Base-by-base conservation (phyloP, 2,888 invertebrate genomes). In the Amphipyra berbera region DNA sequence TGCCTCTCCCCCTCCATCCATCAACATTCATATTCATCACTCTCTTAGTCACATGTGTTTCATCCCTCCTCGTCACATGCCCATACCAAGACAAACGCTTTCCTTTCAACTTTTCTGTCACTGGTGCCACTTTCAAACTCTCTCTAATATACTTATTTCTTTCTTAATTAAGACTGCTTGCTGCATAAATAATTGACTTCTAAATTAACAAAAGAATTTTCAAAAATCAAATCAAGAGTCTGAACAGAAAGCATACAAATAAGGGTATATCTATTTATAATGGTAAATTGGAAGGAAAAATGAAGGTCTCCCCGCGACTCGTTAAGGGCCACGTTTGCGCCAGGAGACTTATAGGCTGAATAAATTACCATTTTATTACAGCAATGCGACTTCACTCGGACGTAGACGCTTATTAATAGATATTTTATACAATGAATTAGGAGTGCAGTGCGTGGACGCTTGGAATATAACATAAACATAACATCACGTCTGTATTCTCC, bases 201-300 rank as follows among this genome's bases (percentile, higher is more conserved):
- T 48, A 48, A 56, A 61, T 68, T 67, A 48, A 45, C 38, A 49
- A 71, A 52, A 47, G 66, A 61, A 63, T 62, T 61, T 14, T 13
- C 12, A 40, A 61, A 66, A 66, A 69, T 66, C 48, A 53, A 70
- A 71, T 66, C 53, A 61, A 61, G 44, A 12, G 37, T 35, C 12
- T 40, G 15, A 53, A 59, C 47, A 62, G 62, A 58, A 64, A 73
- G 71, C 68, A 76, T 82, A 84, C 78, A 84, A 82, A 79, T 80
- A 76, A 79, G 60, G 70, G 70, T 60, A 64, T 58, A 46, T 74
- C 82, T 82, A 86, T 87, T 88, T 85, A 82, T 83, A 76, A 88
- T 80, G 68, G 76, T 87, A 87, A 90, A 90, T 90, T 90, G 87
- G 84, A 73, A 81, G 84, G 85, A 87, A 90, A 88, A 89, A 86